A percentile compares a stretch with the other conserved stretches of the same genome.
These are phyloP conservation scores for Tenthredo notha DNA, from an alignment of 2,888 invertebrate species.

Conservation along the genomic window DNA sequence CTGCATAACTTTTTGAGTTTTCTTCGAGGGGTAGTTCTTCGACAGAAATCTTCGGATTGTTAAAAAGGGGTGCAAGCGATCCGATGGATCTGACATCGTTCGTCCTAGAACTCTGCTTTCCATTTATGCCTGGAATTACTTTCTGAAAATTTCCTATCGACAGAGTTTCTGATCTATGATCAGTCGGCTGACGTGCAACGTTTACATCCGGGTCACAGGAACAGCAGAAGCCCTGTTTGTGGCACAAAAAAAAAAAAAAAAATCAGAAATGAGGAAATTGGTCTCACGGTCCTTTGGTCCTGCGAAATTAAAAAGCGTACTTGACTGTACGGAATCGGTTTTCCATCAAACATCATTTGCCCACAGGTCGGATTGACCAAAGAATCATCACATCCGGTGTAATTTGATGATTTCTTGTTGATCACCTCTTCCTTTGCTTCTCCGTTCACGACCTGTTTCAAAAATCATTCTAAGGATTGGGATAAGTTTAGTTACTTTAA, in stretches of 20 bases:
- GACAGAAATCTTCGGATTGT: background rate
- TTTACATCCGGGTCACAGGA: conserved; percentile 76
- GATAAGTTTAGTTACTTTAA: background rate
- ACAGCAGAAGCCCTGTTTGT: conserved; percentile 79
- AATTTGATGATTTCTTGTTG: conserved; percentile 76
- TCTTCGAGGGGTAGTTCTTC: background rate
- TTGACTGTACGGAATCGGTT: conserved; percentile 77
- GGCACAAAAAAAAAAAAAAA: background rate
- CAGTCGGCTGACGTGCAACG: conserved; percentile 64
- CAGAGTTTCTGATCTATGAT: background rate
- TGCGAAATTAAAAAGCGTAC: conserved; percentile 57
- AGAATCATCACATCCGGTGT: conserved; percentile 76
- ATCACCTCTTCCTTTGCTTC: conserved; percentile 78
- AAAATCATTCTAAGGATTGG: background rate
- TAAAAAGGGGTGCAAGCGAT: background rate
- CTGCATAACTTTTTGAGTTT: background rate
- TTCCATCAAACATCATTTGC: conserved; percentile 73
- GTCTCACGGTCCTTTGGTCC: background rate
- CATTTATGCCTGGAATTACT: background rate
- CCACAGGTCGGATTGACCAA: conserved; percentile 77
- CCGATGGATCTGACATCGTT: background rate
- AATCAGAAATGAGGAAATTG: background rate
- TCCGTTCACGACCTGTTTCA: conserved; percentile 77
- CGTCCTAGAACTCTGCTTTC: background rate
- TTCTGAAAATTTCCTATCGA: background rate